A percentile compares a stretch with the other conserved stretches of the same genome.
phyloP scores from a whole-genome alignment of 2,888 invertebrate species.

The Cremastinae sp. region DNA sequence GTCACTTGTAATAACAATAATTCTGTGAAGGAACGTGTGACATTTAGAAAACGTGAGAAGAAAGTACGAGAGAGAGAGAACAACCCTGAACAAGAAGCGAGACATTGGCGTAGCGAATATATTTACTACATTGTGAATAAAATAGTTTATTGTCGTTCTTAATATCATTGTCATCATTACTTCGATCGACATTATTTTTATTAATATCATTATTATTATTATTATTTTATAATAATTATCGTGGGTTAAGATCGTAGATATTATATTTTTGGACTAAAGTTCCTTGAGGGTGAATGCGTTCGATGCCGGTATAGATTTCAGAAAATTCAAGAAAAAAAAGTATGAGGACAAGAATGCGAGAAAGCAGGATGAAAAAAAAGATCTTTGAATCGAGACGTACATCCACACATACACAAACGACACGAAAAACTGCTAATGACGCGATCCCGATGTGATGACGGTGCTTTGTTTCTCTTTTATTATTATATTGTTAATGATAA shows the following conservation, averaged over 20 bases:
- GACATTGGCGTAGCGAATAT: too few species aligned
- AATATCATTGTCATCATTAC: too few species aligned
- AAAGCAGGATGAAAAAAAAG: not conserved
- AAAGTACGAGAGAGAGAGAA: too few species aligned
- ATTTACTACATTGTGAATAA: too few species aligned
- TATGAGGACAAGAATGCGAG: conserved; percentile 3
- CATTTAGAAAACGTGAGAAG: not conserved
- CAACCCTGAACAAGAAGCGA: too few species aligned
- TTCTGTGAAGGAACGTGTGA: too few species aligned
- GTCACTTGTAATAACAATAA: too few species aligned
- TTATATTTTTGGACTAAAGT: conserved; percentile 77
- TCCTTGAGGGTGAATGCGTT: conserved; percentile 72
- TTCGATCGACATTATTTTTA: not conserved
- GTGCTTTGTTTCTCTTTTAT: conserved; percentile 78
- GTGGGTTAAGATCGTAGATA: conserved; percentile 21
- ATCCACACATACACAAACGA: conserved; percentile 44
- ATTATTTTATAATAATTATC: conserved; percentile 36
- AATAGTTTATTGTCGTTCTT: too few species aligned
- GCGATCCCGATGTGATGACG: conserved; percentile 78
- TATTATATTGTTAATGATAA: conserved; percentile 57
- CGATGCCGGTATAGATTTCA: conserved; percentile 38
- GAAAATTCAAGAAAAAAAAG: conserved; percentile 19
- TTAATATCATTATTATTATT: conserved; percentile 27
- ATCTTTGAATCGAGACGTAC: not conserved
- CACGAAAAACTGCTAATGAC: conserved; percentile 60